Conservation (phyloP, 2,888 invertebrate species). For the Chymomyza procnemis region DNA sequence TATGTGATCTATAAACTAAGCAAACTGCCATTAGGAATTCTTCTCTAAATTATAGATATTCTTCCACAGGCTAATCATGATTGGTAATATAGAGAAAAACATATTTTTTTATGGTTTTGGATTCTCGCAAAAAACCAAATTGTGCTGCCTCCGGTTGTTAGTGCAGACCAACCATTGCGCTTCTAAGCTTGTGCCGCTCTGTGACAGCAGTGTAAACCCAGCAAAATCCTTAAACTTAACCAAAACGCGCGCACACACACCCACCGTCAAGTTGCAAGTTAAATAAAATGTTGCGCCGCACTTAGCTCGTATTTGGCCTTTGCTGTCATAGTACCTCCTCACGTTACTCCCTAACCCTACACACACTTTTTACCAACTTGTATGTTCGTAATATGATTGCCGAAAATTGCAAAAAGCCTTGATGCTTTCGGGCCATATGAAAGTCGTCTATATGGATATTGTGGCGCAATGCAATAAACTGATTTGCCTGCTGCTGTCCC, state of each 20-base stretch:
- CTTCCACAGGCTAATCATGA: too few species aligned
- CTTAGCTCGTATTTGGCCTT: not conserved
- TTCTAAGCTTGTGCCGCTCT: too few species aligned
- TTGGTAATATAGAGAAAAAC: too few species aligned
- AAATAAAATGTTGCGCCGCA: conserved; percentile 1
- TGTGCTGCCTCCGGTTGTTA: too few species aligned
- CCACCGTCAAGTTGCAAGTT: not conserved
- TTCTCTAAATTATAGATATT: too few species aligned
- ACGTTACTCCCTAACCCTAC: not conserved
- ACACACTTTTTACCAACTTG: not conserved
- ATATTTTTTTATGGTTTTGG: too few species aligned
- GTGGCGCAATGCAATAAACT: conserved; percentile 3
- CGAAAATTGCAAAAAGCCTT: not conserved
- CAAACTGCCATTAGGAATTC: too few species aligned
- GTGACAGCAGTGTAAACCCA: too few species aligned
- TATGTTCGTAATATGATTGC: conserved; percentile 1
- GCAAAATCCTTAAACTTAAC: too few species aligned
- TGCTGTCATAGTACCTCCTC: not conserved
- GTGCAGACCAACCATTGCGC: too few species aligned
- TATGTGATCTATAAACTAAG: too few species aligned
- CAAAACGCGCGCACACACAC: not conserved
- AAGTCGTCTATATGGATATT: not conserved
- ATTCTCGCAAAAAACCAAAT: too few species aligned
- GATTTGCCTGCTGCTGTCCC: not conserved
- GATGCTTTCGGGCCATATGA: not conserved